phyloP scores from a whole-genome alignment of 2,113 vertebrate genomes.

The Crotalus horridus region DNA sequence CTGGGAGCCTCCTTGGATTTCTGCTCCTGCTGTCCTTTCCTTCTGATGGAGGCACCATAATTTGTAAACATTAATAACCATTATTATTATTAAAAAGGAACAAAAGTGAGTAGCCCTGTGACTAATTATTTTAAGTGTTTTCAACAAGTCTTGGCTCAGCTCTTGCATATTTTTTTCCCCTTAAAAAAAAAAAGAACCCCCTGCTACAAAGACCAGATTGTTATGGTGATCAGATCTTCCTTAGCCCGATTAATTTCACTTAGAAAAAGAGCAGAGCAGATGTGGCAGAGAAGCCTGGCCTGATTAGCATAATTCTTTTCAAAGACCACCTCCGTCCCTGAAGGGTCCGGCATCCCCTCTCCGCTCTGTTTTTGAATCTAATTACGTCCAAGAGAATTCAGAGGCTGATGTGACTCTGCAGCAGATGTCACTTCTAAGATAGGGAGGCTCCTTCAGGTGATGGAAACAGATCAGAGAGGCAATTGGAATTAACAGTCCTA shows the following conservation, averaged over 20 bases:
- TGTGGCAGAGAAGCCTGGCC: constrained; percentile 70
- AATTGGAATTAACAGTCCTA: constrained; percentile 50
- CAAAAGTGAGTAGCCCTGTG: constrained; percentile 70
- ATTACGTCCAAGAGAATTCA: constrained; percentile 54
- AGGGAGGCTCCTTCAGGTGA: constrained; percentile 61
- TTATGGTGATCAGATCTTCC: constrained; percentile 69
- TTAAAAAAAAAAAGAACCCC: constrained; percentile 23
- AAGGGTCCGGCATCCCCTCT: constrained; percentile 63
- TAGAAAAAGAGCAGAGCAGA: constrained; percentile 72
- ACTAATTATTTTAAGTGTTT: constrained; percentile 77
- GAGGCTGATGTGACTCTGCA: constrained; percentile 44
- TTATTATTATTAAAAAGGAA: constrained; percentile 73
- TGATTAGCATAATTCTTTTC: constrained; percentile 68
- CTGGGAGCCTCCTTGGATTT: not conserved
- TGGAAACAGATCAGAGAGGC: constrained; percentile 53
- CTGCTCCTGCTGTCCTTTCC: constrained; percentile 32
- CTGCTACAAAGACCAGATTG: constrained; percentile 73
- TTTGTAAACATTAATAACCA: constrained; percentile 77
- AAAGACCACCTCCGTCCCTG: constrained; percentile 63
- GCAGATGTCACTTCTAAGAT: constrained; percentile 65
- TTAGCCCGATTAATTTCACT: constrained; percentile 73
- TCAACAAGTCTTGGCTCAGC: constrained; percentile 68
- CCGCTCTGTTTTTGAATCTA: constrained; percentile 65
- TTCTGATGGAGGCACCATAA: constrained; percentile 57
- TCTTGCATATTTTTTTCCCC: constrained; percentile 61